Conservation (phyloP, 1,140 invertebrate species). For the Phenacoccus solenopsis region DNA sequence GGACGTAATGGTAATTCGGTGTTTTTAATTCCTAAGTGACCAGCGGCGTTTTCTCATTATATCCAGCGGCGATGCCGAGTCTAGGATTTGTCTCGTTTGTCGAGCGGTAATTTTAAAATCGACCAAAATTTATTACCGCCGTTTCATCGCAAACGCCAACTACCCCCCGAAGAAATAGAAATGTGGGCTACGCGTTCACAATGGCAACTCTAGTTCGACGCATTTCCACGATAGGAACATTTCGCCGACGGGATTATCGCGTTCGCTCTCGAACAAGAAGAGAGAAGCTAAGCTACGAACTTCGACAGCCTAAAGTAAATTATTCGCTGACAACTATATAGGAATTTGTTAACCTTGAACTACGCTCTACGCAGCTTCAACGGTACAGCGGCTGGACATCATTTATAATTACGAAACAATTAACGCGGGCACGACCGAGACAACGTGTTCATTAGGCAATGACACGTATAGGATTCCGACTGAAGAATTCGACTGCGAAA, state of each 20-base stretch:
- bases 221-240: neutral
- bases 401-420: neutral
- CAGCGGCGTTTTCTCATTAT: neutral
- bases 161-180: neutral
- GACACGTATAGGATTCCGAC: neutral
- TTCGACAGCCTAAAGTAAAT: too few species aligned
- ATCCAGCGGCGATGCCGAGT: neutral
- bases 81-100: neutral
- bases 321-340: too few species aligned
- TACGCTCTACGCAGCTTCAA: too few species aligned
- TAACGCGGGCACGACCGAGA: neutral
- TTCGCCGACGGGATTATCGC: too few species aligned
- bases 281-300: too few species aligned
- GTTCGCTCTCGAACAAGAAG: too few species aligned
- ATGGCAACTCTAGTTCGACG: neutral
- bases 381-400: neutral
- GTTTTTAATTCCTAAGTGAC: conserved; percentile 1
- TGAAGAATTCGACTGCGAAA: too few species aligned
- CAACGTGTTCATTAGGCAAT: neutral
- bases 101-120: neutral
- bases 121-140: neutral
- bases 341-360: too few species aligned
- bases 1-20: neutral
- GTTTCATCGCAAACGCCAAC: neutral
- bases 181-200: too few species aligned